Evolutionary conservation across 2,888 invertebrate species (phyloP), one percentile per base, ranked within the genome.

Genomic region (Eristalinus sepulchralis): DNA sequence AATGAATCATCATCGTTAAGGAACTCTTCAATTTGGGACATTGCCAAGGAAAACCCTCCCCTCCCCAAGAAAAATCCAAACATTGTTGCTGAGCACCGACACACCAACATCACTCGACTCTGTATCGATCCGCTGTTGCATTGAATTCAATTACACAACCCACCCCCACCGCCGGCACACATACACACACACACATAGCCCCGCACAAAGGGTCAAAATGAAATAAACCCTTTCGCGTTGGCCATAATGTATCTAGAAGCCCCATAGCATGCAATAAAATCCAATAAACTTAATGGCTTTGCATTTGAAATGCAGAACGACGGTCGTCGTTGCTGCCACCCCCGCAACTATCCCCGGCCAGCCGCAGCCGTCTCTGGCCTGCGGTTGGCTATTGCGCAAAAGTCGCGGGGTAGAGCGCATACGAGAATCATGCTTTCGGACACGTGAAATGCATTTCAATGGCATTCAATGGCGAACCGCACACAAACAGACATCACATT

Each of bases 271-370:
- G 34, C 47, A 76, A 63, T 57, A 10, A 81, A 70, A 81, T 81
- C 81, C 75, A 81, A 81, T 81, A 81, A 81, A 81, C 81, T 55
- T 81, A 81, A 81, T 75, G 75, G 75, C 70, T 64, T 81, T 70
- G 70, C 47, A 75, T 70, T 75, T 81, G 39, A 33, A 59, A 70
- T 60, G 24, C 60, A 67, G 24, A 47, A 31, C 64, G 36, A 8
- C 67, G 13, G 64, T 24, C n/a, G 57, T 17, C 55, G 17, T n/a
- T 17, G 47, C 17, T 5, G 47, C 47, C 8, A 9, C 47, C 39
- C 5, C 39, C n/a, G n/a, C n/a, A n/a, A n/a, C n/a, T n/a, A n/a
- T n/a, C n/a, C n/a, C n/a, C n/a, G 11, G 24, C 27, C 47, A 17
- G 6, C 47, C 47, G 2, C 47, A 5, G 39, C 13, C 39, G n/a